A percentile compares a stretch with the other conserved stretches of the same genome.
Evolutionary conservation across 37 sponge, comb jelly and placozoan genomes (phyloP).

Genomic region (Oscarella lobularis): DNA sequence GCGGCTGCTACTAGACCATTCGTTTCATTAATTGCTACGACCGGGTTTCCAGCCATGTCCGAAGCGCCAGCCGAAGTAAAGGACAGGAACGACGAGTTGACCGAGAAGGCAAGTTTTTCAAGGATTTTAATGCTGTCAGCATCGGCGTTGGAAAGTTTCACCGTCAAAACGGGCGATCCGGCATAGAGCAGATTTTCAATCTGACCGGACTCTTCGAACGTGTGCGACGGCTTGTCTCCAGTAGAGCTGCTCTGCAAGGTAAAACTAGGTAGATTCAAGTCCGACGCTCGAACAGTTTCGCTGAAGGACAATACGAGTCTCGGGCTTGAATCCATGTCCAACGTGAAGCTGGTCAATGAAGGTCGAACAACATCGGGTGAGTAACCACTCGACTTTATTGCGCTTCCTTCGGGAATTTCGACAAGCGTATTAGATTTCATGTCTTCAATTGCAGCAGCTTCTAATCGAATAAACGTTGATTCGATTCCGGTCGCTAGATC

Average conservation of each 20-base stretch:
- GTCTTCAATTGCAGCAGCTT: neutral
- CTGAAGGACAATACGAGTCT: slow-evolving; percentile 47
- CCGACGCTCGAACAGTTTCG: slow-evolving; percentile 34
- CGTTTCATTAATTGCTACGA: slow-evolving; percentile 36
- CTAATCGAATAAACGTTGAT: slow-evolving; percentile 34
- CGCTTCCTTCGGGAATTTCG: too few relatives aligned
- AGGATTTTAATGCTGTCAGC: neutral
- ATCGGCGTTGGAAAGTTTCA: slow-evolving; percentile 4
- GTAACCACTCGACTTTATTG: neutral
- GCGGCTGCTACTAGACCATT: slow-evolving; percentile 17
- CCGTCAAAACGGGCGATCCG: neutral
- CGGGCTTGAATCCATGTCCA: slow-evolving; percentile 33
- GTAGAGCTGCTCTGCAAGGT: neutral
- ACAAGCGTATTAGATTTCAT: neutral
- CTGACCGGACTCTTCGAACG: neutral
- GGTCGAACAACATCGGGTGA: neutral
- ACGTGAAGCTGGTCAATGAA: slow-evolving; percentile 28
- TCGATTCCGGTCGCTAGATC: slow-evolving; percentile 14
- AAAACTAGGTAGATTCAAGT: neutral
- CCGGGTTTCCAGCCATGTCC: slow-evolving; percentile 42
- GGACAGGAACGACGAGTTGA: slow-evolving; percentile 15
- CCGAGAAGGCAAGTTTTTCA: slow-evolving; percentile 1
- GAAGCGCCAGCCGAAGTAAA: slow-evolving; percentile 36
- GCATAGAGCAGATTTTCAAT: neutral
- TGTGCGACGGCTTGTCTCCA: neutral